A percentile compares a stretch with the other conserved stretches of the same genome.
phyloP scores from a whole-genome alignment of 2,113 vertebrate genomes.

The Notothenia coriiceps region DNA sequence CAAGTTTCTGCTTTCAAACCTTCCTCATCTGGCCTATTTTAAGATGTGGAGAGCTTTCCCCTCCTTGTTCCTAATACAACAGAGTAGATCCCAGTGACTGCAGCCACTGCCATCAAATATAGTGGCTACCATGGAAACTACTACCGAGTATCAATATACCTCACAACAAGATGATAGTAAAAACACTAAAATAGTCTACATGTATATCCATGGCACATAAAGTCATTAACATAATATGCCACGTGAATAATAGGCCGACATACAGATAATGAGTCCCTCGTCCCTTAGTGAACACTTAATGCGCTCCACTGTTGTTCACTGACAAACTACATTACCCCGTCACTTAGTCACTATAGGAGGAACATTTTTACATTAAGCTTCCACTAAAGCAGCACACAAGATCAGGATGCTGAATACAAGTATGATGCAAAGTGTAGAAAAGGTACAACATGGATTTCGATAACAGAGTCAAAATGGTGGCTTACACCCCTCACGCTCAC shows the following conservation, averaged over 20 bases:
- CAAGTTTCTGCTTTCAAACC: slow-evolving; percentile 55
- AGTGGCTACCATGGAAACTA: slow-evolving; percentile 69
- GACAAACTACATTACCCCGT: slow-evolving; percentile 60
- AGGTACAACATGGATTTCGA: slow-evolving; percentile 37
- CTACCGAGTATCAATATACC: slow-evolving; percentile 29
- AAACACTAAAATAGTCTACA: slow-evolving; percentile 40
- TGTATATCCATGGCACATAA: slow-evolving; percentile 19
- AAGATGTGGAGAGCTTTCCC: slow-evolving; percentile 51
- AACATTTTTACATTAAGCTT: slow-evolving; percentile 34
- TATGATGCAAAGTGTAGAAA: slow-evolving; percentile 10
- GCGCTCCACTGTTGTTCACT: slow-evolving; percentile 58
- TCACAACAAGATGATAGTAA: slow-evolving; percentile 44
- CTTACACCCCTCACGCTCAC: slow-evolving; percentile 20
- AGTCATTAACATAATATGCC: slow-evolving; percentile 67
- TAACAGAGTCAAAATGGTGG: slow-evolving; percentile 69
- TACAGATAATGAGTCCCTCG: slow-evolving; percentile 49
- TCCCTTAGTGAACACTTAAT: slow-evolving; percentile 52
- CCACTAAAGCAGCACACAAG: slow-evolving; percentile 5
- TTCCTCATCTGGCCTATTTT: slow-evolving; percentile 63
- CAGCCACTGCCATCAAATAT: slow-evolving; percentile 52
- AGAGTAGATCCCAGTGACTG: slow-evolving; percentile 57
- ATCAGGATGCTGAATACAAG: slow-evolving; percentile 21
- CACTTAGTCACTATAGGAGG: slow-evolving; percentile 51
- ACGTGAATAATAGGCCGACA: slow-evolving; percentile 64
- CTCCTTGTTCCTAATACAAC: slow-evolving; percentile 57